A percentile compares a stretch with the other conserved stretches of the same genome.
Conservation (phyloP, 2,888 invertebrate species). For the Nesidiocoris tenuis region DNA sequence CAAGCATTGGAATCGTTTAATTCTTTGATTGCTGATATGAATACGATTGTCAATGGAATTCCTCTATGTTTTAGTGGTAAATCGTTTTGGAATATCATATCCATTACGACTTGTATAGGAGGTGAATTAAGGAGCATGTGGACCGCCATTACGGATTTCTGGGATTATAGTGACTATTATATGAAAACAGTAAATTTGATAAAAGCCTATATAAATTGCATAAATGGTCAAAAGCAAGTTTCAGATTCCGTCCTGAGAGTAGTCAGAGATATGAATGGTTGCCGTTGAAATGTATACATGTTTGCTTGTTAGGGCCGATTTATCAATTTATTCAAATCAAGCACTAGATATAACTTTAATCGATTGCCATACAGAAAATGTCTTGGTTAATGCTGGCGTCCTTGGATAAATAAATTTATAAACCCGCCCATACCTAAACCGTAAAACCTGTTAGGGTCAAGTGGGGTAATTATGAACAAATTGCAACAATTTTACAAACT, state of each 20-base stretch:
- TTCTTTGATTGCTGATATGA: background rate
- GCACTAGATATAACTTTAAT: too few relatives aligned
- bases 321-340: too few relatives aligned
- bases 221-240: background rate
- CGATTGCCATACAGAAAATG: too few relatives aligned
- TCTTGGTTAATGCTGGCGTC: too few relatives aligned
- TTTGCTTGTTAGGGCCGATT: background rate
- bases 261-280: background rate
- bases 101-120: background rate
- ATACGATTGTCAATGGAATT: constrained; percentile 7
- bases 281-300: background rate
- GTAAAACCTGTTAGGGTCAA: too few relatives aligned
- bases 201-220: background rate
- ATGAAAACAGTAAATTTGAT: background rate
- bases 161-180: constrained; percentile 1
- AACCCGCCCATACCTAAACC: too few relatives aligned
- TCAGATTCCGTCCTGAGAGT: background rate
- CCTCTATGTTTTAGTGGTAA: background rate
- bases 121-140: background rate
- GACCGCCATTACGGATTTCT: constrained; percentile 7
- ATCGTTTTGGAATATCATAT: background rate
- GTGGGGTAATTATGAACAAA: too few relatives aligned
- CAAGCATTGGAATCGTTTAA: background rate
- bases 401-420: too few relatives aligned
- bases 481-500: too few relatives aligned